Conservation (phyloP, 2,888 invertebrate genomes). For the Cinara cedri region DNA sequence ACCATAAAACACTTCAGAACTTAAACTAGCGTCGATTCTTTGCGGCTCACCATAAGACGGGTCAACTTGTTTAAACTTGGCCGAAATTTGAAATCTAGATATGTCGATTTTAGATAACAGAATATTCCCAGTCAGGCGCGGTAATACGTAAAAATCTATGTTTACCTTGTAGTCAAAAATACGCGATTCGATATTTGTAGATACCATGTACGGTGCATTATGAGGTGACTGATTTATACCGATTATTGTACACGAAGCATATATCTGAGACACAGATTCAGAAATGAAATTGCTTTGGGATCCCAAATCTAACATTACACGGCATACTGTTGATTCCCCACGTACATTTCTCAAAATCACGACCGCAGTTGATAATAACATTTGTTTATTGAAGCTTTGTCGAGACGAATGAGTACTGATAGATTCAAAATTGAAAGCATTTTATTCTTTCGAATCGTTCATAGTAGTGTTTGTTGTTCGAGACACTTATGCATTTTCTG, state of each 20-base stretch:
- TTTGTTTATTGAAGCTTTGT: not conserved
- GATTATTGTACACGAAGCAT: not conserved
- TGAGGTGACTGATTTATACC: not conserved
- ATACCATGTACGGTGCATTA: not conserved
- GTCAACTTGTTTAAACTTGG: not conserved
- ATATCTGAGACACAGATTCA: not conserved
- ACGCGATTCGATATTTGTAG: conserved; percentile 30
- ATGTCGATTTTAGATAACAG: not conserved
- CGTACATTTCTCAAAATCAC: not conserved
- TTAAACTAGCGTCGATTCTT: not conserved
- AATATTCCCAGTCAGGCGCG: conserved; percentile 15
- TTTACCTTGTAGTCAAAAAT: conserved; percentile 2
- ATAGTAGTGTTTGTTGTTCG: not conserved
- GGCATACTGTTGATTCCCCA: not conserved
- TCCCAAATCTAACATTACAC: conserved; percentile 28
- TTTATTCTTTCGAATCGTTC: not conserved
- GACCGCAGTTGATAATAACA: not conserved
- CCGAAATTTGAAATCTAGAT: not conserved
- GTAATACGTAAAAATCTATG: conserved; percentile 38
- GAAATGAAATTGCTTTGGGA: conserved; percentile 38
- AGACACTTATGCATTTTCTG: not conserved
- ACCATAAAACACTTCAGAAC: not conserved
- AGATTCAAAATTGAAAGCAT: not conserved
- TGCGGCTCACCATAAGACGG: not conserved
- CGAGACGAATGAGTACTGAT: not conserved